Conservation (phyloP, 2,888 invertebrate genomes). For the Stratiomys singularior region DNA sequence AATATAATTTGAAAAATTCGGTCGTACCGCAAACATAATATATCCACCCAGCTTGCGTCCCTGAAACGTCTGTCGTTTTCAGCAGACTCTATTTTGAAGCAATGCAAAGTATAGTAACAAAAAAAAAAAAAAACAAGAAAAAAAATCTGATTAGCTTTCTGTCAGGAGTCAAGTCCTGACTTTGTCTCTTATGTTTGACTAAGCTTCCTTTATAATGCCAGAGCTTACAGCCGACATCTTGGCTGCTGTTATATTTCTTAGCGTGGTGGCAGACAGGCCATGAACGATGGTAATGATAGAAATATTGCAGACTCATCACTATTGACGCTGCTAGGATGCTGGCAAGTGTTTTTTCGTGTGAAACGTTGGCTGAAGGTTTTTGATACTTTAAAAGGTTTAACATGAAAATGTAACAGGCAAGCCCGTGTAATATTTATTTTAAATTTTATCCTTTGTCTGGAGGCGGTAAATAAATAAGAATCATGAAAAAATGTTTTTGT, state of each 20-base stretch:
- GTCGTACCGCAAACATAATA: not conserved
- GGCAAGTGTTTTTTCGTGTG: not conserved
- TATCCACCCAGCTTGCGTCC: not conserved
- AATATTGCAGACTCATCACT: conserved; percentile 14
- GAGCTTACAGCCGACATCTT: conserved; percentile 12
- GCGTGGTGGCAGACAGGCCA: conserved; percentile 1
- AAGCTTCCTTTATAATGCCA: not conserved
- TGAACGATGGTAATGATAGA: not conserved
- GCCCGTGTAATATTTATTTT: too few relatives aligned
- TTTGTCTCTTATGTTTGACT: conserved; percentile 4
- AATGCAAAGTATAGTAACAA: not conserved
- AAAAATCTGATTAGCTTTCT: conserved; percentile 19
- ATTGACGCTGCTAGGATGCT: not conserved
- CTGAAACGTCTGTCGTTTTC: conserved; percentile 21
- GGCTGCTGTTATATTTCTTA: not conserved
- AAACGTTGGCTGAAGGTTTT: not conserved
- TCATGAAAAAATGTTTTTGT: too few relatives aligned
- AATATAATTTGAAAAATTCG: conserved; percentile 28
- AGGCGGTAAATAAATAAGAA: too few relatives aligned
- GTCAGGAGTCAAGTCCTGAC: conserved; percentile 18
- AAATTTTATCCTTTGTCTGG: too few relatives aligned
- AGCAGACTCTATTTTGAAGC: not conserved
- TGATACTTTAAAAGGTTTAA: too few relatives aligned
- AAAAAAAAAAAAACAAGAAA: too few relatives aligned
- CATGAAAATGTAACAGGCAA: too few relatives aligned